Evolutionary conservation across 2,797 vertebrate genomes (phyloP).

Genomic region (Strix occidentalis): DNA sequence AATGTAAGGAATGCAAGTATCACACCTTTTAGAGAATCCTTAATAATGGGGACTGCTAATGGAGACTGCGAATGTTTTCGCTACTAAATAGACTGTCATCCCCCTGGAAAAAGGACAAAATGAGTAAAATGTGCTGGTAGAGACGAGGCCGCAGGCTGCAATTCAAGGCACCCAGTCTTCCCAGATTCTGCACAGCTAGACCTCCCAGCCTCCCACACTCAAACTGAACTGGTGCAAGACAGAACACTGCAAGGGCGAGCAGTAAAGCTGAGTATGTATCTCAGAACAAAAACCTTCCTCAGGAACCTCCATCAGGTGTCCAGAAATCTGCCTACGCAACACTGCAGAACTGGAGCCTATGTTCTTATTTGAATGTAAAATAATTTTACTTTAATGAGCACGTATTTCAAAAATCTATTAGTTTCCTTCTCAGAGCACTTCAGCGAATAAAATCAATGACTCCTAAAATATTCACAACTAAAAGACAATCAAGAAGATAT

Average conservation of each 20-base stretch:
- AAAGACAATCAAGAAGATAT: neutral
- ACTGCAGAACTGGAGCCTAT: neutral
- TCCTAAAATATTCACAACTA: slow-evolving; percentile 31
- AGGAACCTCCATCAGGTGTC: neutral
- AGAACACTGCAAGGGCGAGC: neutral
- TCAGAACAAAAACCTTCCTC: neutral
- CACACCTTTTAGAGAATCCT: neutral
- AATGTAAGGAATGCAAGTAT: neutral
- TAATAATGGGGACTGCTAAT: neutral
- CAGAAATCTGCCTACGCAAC: neutral
- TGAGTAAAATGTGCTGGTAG: neutral
- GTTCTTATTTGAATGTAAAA: neutral
- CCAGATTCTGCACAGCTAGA: neutral
- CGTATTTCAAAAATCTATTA: neutral
- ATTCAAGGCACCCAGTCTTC: neutral
- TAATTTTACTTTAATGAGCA: neutral
- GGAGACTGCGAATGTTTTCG: neutral
- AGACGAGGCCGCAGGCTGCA: neutral
- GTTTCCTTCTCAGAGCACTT: neutral
- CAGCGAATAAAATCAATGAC: neutral
- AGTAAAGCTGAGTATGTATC: neutral
- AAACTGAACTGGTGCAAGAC: neutral
- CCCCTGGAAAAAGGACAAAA: neutral
- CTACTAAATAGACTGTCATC: neutral
- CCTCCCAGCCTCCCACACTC: neutral